These are phyloP conservation scores for Aviceda leuphotes DNA, from an alignment of 2,797 vertebrate genomes.

Conservation along the genomic window DNA sequence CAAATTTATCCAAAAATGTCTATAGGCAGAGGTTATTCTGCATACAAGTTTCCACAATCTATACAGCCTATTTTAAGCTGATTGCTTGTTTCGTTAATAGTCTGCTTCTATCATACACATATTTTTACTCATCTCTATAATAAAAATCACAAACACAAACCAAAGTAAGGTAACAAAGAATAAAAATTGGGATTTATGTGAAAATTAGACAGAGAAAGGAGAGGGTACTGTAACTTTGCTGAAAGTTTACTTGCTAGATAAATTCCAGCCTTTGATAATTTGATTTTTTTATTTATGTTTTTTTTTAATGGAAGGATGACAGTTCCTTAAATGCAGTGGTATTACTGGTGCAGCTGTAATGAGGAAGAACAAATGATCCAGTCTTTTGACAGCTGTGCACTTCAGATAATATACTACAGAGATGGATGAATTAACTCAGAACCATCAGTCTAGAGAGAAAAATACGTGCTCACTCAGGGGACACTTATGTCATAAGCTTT, in stretches of 20 bases:
- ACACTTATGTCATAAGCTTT: not conserved
- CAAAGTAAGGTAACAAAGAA: not conserved
- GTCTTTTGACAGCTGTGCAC: not conserved
- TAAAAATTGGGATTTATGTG: not conserved
- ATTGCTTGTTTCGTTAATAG: not conserved
- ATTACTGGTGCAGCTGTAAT: not conserved
- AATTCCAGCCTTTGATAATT: not conserved
- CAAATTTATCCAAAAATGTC: not conserved
- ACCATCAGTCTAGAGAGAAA: not conserved
- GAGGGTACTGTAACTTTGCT: not conserved
- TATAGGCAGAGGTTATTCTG: not conserved
- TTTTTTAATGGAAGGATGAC: not conserved
- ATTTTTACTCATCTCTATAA: not conserved
- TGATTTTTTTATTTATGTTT: not conserved
- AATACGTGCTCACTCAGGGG: not conserved
- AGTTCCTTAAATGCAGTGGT: not conserved
- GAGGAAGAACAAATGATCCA: conserved; percentile 28
- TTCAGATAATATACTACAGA: not conserved
- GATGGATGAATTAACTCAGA: not conserved
- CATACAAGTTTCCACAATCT: not conserved
- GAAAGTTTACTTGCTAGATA: not conserved
- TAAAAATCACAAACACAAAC: not conserved
- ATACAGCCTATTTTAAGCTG: not conserved
- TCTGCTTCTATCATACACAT: not conserved
- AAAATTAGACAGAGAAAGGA: not conserved